phyloP scores from a whole-genome alignment of 2,113 vertebrate species.

The Aegypius monachus region DNA sequence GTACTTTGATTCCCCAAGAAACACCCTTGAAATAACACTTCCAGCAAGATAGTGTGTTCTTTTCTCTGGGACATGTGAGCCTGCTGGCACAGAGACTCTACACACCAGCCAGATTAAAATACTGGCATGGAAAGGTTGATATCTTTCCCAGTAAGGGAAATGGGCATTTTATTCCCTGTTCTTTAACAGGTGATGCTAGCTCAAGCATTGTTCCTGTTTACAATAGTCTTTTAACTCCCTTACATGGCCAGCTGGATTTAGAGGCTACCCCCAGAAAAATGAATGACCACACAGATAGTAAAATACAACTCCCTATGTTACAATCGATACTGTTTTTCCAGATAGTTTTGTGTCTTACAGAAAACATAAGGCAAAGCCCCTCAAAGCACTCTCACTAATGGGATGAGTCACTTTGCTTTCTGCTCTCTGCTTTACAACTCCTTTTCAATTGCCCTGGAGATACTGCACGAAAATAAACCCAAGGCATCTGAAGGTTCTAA shows the following conservation, averaged over 20 bases:
- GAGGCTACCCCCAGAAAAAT: not conserved
- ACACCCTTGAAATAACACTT: constrained; percentile 42
- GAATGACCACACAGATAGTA: not conserved
- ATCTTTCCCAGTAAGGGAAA: not conserved
- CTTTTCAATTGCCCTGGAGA: not conserved
- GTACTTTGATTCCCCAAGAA: not conserved
- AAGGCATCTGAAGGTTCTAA: not conserved
- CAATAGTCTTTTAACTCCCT: not conserved
- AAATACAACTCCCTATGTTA: not conserved
- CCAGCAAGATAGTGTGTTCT: constrained; percentile 2
- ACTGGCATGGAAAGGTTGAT: not conserved
- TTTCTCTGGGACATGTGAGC: constrained; percentile 2
- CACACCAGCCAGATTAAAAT: not conserved
- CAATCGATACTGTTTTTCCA: not conserved
- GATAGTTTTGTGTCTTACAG: not conserved
- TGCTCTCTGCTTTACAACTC: not conserved
- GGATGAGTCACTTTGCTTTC: not conserved
- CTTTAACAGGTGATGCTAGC: not conserved
- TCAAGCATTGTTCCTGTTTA: not conserved
- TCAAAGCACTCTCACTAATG: not conserved
- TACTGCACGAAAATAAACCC: not conserved
- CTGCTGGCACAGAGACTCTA: not conserved
- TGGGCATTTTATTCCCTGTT: not conserved
- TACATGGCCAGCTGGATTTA: not conserved
- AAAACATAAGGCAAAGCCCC: not conserved